Percentiles rank a stretch among this genome's conserved stretches.
Evolutionary conservation across 2,113 vertebrate genomes (phyloP).

Genomic region (Podocnemis expansa): DNA sequence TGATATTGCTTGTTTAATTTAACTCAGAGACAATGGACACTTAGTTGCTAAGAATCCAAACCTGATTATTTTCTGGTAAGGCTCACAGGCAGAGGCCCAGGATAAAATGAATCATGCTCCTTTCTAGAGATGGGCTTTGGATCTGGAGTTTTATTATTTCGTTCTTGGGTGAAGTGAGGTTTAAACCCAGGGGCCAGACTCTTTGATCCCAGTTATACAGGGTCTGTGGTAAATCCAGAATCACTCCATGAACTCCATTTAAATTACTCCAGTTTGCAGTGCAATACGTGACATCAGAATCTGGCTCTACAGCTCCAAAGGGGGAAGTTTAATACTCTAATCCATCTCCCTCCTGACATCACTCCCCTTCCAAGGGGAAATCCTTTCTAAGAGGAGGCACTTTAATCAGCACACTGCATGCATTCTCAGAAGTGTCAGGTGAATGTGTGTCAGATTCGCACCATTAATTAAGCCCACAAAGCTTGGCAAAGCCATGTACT

Average conservation of each 20-base stretch:
- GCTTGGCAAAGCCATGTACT: not conserved
- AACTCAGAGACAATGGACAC: not conserved
- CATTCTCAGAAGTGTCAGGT: not conserved
- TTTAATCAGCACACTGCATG: not conserved
- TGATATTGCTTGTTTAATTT: not conserved
- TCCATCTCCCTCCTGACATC: not conserved
- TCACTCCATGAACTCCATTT: slow-evolving; percentile 12
- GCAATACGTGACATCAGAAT: not conserved
- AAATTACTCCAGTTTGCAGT: not conserved
- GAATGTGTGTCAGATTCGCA: not conserved
- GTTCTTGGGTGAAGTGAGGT: not conserved
- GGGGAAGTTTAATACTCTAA: not conserved
- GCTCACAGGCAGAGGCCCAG: not conserved
- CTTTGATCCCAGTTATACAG: not conserved
- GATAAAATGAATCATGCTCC: not conserved
- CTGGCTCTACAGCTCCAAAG: not conserved
- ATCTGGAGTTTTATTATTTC: not conserved
- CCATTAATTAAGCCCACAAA: not conserved
- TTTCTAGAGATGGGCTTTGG: not conserved
- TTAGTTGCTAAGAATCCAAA: not conserved
- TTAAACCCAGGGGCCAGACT: not conserved
- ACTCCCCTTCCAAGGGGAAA: not conserved
- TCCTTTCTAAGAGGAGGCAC: not conserved
- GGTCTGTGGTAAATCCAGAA: slow-evolving; percentile 2
- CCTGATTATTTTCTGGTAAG: not conserved